Percentiles rank a stretch among this genome's conserved stretches.
Conservation (phyloP, 2,113 vertebrate species). For the Carassius gibelio region DNA sequence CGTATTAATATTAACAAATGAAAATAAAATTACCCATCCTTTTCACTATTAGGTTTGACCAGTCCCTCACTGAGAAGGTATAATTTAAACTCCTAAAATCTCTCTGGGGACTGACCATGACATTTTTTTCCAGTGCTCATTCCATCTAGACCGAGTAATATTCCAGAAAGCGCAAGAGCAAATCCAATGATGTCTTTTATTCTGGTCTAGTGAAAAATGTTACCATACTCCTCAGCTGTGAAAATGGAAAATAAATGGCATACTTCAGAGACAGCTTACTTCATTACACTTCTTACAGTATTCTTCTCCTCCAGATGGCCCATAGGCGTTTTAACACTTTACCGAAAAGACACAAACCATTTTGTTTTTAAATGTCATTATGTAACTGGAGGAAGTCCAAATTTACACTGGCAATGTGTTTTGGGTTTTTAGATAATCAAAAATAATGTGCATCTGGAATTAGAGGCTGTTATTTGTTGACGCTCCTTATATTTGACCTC, state of each 20-base stretch:
- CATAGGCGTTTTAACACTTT: background rate
- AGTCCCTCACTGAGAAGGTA: background rate
- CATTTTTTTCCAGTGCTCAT: background rate
- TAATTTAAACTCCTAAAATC: background rate
- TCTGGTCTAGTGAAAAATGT: conserved; percentile 13
- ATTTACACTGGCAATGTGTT: background rate
- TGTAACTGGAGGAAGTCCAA: background rate
- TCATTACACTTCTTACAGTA: conserved; percentile 9
- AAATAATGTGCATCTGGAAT: background rate
- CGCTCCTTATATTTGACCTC: background rate
- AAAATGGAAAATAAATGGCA: conserved; percentile 37
- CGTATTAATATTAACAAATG: no score
- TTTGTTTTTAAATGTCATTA: background rate
- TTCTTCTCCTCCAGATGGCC: background rate
- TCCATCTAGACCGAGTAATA: background rate
- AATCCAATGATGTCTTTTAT: background rate
- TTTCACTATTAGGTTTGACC: background rate
- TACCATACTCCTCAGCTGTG: background rate
- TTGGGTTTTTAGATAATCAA: background rate
- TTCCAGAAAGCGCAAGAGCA: background rate
- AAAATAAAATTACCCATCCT: no score
- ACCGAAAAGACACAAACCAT: background rate
- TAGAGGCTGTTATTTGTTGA: background rate
- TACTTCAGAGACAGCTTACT: conserved; percentile 28
- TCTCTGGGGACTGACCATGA: background rate